Percentiles rank a stretch among this genome's conserved stretches.
Evolutionary conservation across 2,113 vertebrate genomes (phyloP).

Genomic region (Saguinus imperator): DNA sequence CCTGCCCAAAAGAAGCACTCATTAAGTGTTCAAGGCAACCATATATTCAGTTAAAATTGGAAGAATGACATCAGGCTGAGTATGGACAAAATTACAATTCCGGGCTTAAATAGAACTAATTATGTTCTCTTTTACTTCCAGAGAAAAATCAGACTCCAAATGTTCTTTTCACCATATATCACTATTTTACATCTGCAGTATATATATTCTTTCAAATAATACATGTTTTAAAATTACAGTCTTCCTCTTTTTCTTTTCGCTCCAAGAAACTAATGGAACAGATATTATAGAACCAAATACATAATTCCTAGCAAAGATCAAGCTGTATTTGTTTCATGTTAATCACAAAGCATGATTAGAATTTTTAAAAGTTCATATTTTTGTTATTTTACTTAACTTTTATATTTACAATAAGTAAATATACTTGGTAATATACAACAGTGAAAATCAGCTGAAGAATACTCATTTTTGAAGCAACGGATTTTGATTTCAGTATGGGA

Average conservation of each 20-base stretch:
- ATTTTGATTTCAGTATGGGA: neutral
- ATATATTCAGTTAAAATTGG: slow-evolving; percentile 67
- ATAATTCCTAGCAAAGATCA: neutral
- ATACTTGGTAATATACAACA: neutral
- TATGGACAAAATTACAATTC: slow-evolving; percentile 66
- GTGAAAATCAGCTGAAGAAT: neutral
- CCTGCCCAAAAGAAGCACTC: slow-evolving; percentile 37
- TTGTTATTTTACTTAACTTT: neutral
- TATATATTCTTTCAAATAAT: slow-evolving; percentile 19
- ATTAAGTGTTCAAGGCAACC: slow-evolving; percentile 41
- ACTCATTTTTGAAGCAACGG: neutral
- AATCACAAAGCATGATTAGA: neutral
- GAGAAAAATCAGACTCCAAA: slow-evolving; percentile 46
- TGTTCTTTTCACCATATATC: slow-evolving; percentile 46
- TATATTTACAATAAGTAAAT: neutral
- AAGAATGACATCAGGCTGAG: slow-evolving; percentile 60
- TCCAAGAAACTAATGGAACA: neutral
- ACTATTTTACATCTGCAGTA: slow-evolving; percentile 41
- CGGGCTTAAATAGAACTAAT: slow-evolving; percentile 63
- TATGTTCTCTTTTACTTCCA: slow-evolving; percentile 41
- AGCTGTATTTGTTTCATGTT: neutral
- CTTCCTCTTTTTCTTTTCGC: neutral
- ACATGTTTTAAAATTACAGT: slow-evolving; percentile 15
- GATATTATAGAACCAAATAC: neutral
- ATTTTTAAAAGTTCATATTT: neutral